Base-by-base conservation (phyloP, 2,888 invertebrate genomes). In the Lutraria lutraria region DNA sequence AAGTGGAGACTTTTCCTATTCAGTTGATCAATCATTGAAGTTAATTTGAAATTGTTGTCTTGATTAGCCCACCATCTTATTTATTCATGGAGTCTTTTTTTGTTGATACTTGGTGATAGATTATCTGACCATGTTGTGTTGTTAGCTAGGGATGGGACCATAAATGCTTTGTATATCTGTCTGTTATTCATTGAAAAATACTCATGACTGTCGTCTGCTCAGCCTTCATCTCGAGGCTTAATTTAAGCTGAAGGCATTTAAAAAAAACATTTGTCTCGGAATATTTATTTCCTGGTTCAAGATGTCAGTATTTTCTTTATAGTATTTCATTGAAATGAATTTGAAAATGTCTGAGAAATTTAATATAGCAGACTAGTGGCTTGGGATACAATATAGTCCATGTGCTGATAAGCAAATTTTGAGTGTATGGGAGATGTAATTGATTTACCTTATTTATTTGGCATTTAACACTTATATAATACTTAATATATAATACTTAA, bases 1-100 rank as follows among this genome's bases (percentile, higher is more conserved):
- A 85, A 85, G 80, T 10, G 56, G 60, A 56, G 21, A 82, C 43
- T 56, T 82, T 82, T 31, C 43, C 56, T 81, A n/a, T 80, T 53
- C 81, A 43, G 43, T 53, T n/a, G 16, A 76, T 76, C 29, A 31
- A 76, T 76, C 16, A 13, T 76, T 76, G 34, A 76, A 34, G 76
- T 76, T 76, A 31, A 31, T 76, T 76, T 10, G 29, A 34, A 34
- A 31, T 76, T 19, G 76, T 13, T 43, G 72, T 10, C 31, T 34
- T 76, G 25, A 76, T 76, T 76, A 76, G 76, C 31, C 31, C 29
- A 31, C 31, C 16, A 34, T 76, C 34, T 76, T 76, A 76, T 34
- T 76, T 76, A 76, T 76, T 76, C 76, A 76, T 76, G 29, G 29
- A 13, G 76, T 76, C 76, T 13, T 34, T 31, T 16, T 19, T 76